Conservation (phyloP, 2,113 vertebrate genomes). For the Pungitius pungitius region DNA sequence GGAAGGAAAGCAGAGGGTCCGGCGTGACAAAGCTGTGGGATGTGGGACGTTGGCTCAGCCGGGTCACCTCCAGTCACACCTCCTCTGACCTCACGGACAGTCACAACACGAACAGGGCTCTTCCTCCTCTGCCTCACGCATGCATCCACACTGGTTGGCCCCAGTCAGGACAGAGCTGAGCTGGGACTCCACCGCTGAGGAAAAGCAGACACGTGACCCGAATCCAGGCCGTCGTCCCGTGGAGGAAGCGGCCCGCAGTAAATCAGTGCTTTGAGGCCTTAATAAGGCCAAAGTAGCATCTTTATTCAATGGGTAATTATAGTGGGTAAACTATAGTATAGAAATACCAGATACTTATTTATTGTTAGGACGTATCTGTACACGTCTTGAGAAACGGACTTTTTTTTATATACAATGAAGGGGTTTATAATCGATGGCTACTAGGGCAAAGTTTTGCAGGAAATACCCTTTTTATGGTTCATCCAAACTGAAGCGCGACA, state of each 20-base stretch:
- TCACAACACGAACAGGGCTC: conserved; percentile 58
- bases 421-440: not conserved
- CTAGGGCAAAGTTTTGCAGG: not conserved
- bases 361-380: not conserved
- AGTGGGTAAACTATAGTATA: not conserved
- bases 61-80: conserved; percentile 48
- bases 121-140: conserved; percentile 20
- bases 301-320: not conserved
- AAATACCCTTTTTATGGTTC: too few species aligned
- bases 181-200: conserved; percentile 16
- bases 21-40: conserved; percentile 9
- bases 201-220: conserved; percentile 38
- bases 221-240: conserved; percentile 23
- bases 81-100: conserved; percentile 53
- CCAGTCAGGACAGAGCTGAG: not conserved
- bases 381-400: not conserved
- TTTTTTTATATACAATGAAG: not conserved
- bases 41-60: conserved; percentile 49
- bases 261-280: too few species aligned
- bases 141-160: not conserved
- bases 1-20: not conserved
- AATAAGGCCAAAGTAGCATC: conserved; percentile 17
- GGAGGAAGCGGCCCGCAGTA: conserved; percentile 27
- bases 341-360: not conserved
- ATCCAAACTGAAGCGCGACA: conserved; percentile 53